A percentile compares a stretch with the other conserved stretches of the same genome.
These are phyloP conservation scores for Nowickia ferox DNA, from an alignment of 2,888 invertebrate genomes.

Conservation along the genomic window DNA sequence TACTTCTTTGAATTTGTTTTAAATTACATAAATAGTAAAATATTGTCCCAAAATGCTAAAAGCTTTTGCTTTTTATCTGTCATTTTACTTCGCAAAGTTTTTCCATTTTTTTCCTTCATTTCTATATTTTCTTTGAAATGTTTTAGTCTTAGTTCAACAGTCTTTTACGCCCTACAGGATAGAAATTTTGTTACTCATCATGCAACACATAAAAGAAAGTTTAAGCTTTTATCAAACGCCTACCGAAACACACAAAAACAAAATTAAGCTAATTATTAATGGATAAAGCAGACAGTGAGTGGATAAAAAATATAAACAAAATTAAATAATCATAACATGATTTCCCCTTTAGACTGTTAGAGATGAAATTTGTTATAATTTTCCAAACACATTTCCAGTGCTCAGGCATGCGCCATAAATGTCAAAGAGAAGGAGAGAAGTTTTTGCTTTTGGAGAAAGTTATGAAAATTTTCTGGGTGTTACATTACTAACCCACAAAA, in stretches of 20 bases:
- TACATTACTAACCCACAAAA: slow-evolving; percentile 59
- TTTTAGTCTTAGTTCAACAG: slow-evolving; percentile 19
- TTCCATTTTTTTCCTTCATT: slow-evolving; percentile 2
- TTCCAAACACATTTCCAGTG: slow-evolving; percentile 54
- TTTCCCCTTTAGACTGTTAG: slow-evolving; percentile 36
- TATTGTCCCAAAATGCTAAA: slow-evolving; percentile 47
- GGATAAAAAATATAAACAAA: slow-evolving; percentile 28
- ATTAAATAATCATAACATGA: slow-evolving; percentile 14
- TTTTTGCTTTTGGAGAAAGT: slow-evolving; percentile 28
- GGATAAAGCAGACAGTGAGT: slow-evolving; percentile 50
- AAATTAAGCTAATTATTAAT: slow-evolving; percentile 66
- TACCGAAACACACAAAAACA: neutral
- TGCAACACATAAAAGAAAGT: slow-evolving; percentile 44
- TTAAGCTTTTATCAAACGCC: neutral
- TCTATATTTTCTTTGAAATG: neutral
- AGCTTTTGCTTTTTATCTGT: slow-evolving; percentile 32
- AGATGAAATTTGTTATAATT: slow-evolving; percentile 30
- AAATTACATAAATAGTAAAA: slow-evolving; percentile 46
- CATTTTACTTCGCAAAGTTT: neutral
- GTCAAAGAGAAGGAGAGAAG: neutral
- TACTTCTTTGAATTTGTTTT: slow-evolving; percentile 4
- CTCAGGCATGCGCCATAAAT: slow-evolving; percentile 45
- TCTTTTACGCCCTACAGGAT: slow-evolving; percentile 51
- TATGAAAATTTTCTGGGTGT: slow-evolving; percentile 38
- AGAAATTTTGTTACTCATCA: slow-evolving; percentile 35